These are phyloP conservation scores for Chrysochloris asiatica DNA, from an alignment of 2,113 vertebrate genomes.

Conservation along the genomic window DNA sequence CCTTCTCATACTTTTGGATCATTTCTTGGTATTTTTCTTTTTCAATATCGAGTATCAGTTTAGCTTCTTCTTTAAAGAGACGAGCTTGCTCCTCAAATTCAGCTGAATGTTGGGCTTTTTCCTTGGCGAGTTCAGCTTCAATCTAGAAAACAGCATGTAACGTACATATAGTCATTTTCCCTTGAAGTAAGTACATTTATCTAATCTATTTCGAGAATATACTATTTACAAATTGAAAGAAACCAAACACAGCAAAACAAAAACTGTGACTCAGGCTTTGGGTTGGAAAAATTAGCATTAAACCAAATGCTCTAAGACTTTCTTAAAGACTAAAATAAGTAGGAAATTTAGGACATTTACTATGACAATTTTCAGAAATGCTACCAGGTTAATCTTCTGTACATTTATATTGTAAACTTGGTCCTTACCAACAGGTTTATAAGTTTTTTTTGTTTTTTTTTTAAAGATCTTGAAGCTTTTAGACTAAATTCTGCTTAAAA, in stretches of 20 bases:
- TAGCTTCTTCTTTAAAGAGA: slow-evolving; percentile 84
- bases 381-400: neutral
- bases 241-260: neutral
- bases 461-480: neutral
- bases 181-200: neutral
- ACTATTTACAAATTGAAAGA: neutral
- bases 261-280: slow-evolving; percentile 18
- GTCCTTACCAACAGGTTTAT: neutral
- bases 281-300: slow-evolving; percentile 31
- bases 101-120: slow-evolving; percentile 80
- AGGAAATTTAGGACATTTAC: slow-evolving; percentile 1
- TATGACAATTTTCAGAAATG: slow-evolving; percentile 27
- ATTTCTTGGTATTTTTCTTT: slow-evolving; percentile 89
- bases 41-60: slow-evolving; percentile 86
- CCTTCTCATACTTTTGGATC: slow-evolving; percentile 84
- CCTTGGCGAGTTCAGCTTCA: slow-evolving; percentile 82
- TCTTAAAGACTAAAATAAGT: slow-evolving; percentile 21
- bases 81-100: slow-evolving; percentile 84
- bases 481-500: neutral
- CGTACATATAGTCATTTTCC: neutral
- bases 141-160: slow-evolving; percentile 81
- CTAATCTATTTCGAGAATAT: slow-evolving; percentile 20
- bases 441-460: no score
- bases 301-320: slow-evolving; percentile 36
- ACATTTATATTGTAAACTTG: slow-evolving; percentile 9